phyloP scores from a whole-genome alignment of 2,113 vertebrate species.

The Leptobrachium ailaonicum region DNA sequence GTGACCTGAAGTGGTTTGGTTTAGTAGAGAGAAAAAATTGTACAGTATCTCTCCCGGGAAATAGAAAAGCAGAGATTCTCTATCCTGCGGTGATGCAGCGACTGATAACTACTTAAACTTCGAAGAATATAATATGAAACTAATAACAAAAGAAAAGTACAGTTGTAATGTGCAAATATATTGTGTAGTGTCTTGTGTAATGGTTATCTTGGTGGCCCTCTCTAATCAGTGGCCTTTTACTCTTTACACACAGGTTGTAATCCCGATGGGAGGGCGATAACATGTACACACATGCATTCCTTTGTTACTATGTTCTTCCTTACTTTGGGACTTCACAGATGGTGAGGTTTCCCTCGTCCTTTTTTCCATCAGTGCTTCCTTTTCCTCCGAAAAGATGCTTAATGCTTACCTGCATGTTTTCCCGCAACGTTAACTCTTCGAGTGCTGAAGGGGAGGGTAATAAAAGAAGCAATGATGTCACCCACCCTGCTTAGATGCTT shows the following conservation, averaged over 20 bases:
- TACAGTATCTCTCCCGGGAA: slow-evolving; percentile 42
- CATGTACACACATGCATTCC: slow-evolving; percentile 87
- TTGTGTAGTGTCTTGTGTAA: slow-evolving; percentile 62
- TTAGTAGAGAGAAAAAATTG: slow-evolving; percentile 40
- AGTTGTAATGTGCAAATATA: slow-evolving; percentile 44
- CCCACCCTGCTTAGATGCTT: slow-evolving; percentile 41
- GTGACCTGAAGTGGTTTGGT: slow-evolving; percentile 52
- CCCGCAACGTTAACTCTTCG: slow-evolving; percentile 58
- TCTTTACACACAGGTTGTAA: slow-evolving; percentile 81
- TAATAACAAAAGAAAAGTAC: background rate
- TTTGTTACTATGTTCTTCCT: slow-evolving; percentile 82
- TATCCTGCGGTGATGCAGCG: background rate
- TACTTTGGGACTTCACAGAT: slow-evolving; percentile 67
- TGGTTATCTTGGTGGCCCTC: slow-evolving; percentile 72
- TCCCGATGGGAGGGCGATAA: slow-evolving; percentile 79
- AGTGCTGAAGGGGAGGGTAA: background rate
- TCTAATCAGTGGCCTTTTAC: slow-evolving; percentile 70
- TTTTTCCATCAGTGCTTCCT: slow-evolving; percentile 59
- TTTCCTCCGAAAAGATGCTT: slow-evolving; percentile 13
- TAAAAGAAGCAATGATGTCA: background rate
- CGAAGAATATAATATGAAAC: background rate
- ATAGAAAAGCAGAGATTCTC: background rate
- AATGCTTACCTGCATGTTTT: slow-evolving; percentile 62
- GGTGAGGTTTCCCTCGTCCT: slow-evolving; percentile 47
- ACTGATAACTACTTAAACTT: background rate